Base-by-base conservation (phyloP, 2,113 vertebrate species). In the Brachypodius melanocephalos region DNA sequence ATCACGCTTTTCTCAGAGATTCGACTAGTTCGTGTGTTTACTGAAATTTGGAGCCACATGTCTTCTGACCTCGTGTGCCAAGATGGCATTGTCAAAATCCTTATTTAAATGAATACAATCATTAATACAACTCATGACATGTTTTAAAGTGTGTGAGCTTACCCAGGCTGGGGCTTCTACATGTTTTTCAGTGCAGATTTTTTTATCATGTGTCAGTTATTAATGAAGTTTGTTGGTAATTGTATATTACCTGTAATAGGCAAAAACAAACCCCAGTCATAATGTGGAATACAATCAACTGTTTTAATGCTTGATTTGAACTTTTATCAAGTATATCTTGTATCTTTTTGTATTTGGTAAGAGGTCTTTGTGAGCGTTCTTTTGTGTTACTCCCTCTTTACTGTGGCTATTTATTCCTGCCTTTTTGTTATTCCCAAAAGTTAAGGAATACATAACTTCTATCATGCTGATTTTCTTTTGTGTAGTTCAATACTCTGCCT, bases 331-430 rank as follows among this genome's bases (percentile, higher is more conserved):
- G 5, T 75, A 19, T 79, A 16, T 34, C 29, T 79, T 73, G 12
- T 38, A 28, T 57, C n/a, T 15, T 76, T 90, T 61, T 83, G 17
- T 91, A 19, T 62, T 62, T 68, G 72, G 2, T 49, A 58, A 77
- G 38, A 76, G 14, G 36, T 90, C 85, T 89, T 71, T 82, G 25
- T 0, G 2, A 78, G 28, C 57, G 32, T 87, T 51, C 40, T 66
- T 97, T 87, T 95, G 40, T 94, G 69, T 67, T 78, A 18, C 22
- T 74, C 43, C 17, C 3, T 59, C 31, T 93, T 87, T 52, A 34
- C 34, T 49, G 29, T 65, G 66, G 19, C 91, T 81, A 78, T 95
- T 95, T 95, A 90, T 95, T 78, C 61, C 80, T 90, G 49, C 32
- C 51, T 80, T 83, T 94, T 85, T 95, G 54, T 93, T 79, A 88